A percentile compares a stretch with the other conserved stretches of the same genome.
Evolutionary conservation across 2,113 vertebrate genomes (phyloP).

Genomic region (Callocephalon fimbriatum): DNA sequence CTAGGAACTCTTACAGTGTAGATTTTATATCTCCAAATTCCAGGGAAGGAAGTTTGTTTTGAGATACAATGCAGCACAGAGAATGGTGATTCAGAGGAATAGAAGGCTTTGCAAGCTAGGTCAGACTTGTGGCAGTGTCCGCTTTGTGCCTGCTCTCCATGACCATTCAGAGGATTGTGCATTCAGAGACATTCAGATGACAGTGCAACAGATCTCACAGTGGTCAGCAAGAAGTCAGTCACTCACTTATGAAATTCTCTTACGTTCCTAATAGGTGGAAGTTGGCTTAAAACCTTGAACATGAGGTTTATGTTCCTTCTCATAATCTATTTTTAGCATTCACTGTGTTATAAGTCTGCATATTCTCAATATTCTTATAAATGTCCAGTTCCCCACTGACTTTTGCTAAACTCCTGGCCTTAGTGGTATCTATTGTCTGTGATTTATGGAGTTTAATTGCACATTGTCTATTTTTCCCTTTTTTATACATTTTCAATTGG

Average conservation of each 20-base stretch:
- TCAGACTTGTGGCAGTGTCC: accelerated
- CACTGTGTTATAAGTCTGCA: accelerated
- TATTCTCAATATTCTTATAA: not conserved
- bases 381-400: not conserved
- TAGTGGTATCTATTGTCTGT: not conserved
- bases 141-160: not conserved
- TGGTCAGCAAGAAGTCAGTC: not conserved
- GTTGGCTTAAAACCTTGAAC: not conserved
- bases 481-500: not conserved
- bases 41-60: not conserved
- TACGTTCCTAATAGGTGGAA: not conserved
- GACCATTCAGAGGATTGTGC: not conserved
- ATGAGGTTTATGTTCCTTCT: not conserved
- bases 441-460: not conserved
- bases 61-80: not conserved
- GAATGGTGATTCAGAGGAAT: not conserved
- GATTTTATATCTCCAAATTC: not conserved
- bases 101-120: not conserved
- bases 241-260: not conserved
- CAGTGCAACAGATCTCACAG: not conserved
- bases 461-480: not conserved
- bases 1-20: not conserved
- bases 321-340: not conserved
- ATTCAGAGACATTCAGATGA: not conserved
- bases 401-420: not conserved